Conservation (phyloP, 2,888 invertebrate species). For the Melanotus villosus region DNA sequence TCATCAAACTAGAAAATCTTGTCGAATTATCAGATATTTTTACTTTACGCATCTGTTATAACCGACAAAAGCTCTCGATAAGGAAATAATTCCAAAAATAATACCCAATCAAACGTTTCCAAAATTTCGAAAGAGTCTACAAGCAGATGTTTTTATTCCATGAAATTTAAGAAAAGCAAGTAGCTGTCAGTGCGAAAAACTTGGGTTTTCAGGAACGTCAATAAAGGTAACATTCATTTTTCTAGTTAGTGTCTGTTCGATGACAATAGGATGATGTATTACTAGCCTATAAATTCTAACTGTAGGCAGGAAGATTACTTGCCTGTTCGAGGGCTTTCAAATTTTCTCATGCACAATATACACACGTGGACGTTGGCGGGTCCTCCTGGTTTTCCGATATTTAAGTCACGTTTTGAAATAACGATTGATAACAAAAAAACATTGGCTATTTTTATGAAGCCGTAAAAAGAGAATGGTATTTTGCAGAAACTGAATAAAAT, state of each 20-base stretch:
- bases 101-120: too few relatives aligned
- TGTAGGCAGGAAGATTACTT: conserved; percentile 30
- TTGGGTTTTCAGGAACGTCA: conserved; percentile 5
- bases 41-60: too few relatives aligned
- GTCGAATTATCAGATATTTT: too few relatives aligned
- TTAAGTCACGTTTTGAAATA: conserved; percentile 62
- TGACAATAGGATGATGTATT: conserved; percentile 46
- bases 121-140: too few relatives aligned
- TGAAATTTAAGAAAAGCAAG: not conserved
- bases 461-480: conserved; percentile 57
- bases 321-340: conserved; percentile 22
- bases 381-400: conserved; percentile 50
- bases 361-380: conserved; percentile 4
- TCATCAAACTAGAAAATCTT: too few relatives aligned
- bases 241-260: conserved; percentile 22
- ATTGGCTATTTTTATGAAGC: conserved; percentile 59
- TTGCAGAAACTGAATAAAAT: conserved; percentile 57
- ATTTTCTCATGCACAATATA: conserved; percentile 22
- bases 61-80: too few relatives aligned
- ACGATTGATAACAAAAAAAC: conserved; percentile 62
- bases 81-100: too few relatives aligned
- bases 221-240: conserved; percentile 26
- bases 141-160: not conserved
- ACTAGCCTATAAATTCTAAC: conserved; percentile 28
- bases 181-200: not conserved